Evolutionary conservation across 2,113 vertebrate genomes (phyloP).

Genomic region (Antechinus stuartii): DNA sequence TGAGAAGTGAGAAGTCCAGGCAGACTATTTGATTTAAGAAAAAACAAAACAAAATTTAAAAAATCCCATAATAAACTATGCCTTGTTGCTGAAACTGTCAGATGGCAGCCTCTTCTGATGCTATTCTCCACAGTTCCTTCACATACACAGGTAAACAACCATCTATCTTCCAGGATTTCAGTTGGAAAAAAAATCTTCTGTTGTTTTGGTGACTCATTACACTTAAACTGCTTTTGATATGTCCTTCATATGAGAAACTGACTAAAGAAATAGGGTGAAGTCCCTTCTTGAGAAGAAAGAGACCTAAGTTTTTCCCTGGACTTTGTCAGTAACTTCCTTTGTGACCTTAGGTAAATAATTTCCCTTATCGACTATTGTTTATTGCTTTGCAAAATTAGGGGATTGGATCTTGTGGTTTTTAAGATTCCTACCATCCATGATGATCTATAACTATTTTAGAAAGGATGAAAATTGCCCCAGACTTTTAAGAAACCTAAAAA

Average conservation of each 20-base stretch:
- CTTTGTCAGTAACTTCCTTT: neutral
- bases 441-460: neutral
- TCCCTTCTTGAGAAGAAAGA: neutral
- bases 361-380: neutral
- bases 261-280: neutral
- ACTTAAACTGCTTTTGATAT: neutral
- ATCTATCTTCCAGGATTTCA: neutral
- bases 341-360: neutral
- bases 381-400: neutral
- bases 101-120: neutral
- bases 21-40: neutral
- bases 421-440: neutral
- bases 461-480: neutral
- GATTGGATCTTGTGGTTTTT: neutral
- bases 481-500: neutral
- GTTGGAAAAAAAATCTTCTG: neutral
- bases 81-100: neutral
- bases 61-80: neutral
- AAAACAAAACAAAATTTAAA: neutral
- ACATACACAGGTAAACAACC: neutral
- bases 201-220: neutral
- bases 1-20: conserved; percentile 22
- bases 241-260: neutral
- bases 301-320: neutral
- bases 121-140: neutral